A percentile compares a stretch with the other conserved stretches of the same genome.
Conservation (phyloP, 2,797 vertebrate genomes). For the Lophotriccus pileatus region DNA sequence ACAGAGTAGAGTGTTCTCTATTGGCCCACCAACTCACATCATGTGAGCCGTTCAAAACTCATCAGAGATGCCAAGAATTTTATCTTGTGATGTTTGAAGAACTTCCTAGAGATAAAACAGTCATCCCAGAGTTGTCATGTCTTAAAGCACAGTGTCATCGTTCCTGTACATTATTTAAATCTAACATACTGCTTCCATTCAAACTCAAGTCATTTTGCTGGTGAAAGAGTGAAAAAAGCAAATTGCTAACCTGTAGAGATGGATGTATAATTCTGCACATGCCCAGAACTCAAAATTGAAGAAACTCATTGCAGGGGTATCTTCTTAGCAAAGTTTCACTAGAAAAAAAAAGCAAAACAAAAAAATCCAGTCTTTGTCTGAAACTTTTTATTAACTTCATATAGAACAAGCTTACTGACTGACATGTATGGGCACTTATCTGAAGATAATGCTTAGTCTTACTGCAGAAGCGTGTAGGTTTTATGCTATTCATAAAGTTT, state of each 20-base stretch:
- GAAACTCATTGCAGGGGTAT: not conserved
- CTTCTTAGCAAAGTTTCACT: not conserved
- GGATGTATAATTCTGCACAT: not conserved
- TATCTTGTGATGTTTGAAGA: not conserved
- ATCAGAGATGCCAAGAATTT: not conserved
- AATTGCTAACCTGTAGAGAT: not conserved
- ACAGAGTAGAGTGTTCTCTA: not conserved
- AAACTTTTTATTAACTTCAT: not conserved
- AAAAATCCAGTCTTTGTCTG: not conserved
- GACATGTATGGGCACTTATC: not conserved
- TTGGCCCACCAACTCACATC: not conserved
- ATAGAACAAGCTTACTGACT: not conserved
- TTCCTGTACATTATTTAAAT: not conserved
- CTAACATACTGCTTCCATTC: not conserved
- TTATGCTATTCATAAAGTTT: not conserved
- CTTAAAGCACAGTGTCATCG: not conserved
- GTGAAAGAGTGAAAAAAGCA: not conserved
- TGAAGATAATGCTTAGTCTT: slow-evolving; percentile 12
- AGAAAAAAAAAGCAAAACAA: not conserved
- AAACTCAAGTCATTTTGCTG: not conserved
- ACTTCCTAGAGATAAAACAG: not conserved
- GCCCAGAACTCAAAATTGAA: not conserved
- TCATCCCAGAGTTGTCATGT: not conserved
- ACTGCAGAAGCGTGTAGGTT: not conserved
- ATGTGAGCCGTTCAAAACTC: not conserved